Percentiles rank a stretch among this genome's conserved stretches.
phyloP scores from a whole-genome alignment of 2,888 invertebrate genomes.

The Volucella bombylans region DNA sequence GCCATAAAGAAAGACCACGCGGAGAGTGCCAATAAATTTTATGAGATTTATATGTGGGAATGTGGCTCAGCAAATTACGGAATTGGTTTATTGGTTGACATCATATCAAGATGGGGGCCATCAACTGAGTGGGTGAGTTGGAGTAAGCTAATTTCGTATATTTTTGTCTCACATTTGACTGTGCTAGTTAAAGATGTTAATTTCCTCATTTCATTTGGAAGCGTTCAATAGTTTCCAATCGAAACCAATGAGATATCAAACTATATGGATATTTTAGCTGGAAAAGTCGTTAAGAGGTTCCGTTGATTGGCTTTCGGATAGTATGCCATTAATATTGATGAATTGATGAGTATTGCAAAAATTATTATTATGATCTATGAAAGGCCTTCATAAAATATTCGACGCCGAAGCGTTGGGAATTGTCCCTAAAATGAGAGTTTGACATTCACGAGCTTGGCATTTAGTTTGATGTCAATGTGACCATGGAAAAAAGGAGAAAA shows the following conservation, averaged over 20 bases:
- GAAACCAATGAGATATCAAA: conserved; percentile 17
- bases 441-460: background rate
- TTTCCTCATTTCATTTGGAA: background rate
- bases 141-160: conserved; percentile 32
- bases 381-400: conserved; percentile 11
- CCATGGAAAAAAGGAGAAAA: no score
- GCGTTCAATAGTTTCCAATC: background rate
- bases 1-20: background rate
- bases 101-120: conserved; percentile 29
- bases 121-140: background rate
- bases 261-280: background rate
- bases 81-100: conserved; percentile 67
- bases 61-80: conserved; percentile 66
- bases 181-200: background rate
- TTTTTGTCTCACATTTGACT: background rate
- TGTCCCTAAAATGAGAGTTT: background rate
- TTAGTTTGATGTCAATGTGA: background rate
- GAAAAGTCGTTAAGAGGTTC: conserved; percentile 41
- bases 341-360: conserved; percentile 17
- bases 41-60: conserved; percentile 61
- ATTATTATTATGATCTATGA: conserved; percentile 25
- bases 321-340: conserved; percentile 29
- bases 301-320: conserved; percentile 26
- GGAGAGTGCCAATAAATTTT: conserved; percentile 65
- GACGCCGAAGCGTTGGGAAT: background rate